These are phyloP conservation scores for Reticulitermes speratus DNA, from an alignment of 1,140 invertebrate genomes.

Conservation along the genomic window DNA sequence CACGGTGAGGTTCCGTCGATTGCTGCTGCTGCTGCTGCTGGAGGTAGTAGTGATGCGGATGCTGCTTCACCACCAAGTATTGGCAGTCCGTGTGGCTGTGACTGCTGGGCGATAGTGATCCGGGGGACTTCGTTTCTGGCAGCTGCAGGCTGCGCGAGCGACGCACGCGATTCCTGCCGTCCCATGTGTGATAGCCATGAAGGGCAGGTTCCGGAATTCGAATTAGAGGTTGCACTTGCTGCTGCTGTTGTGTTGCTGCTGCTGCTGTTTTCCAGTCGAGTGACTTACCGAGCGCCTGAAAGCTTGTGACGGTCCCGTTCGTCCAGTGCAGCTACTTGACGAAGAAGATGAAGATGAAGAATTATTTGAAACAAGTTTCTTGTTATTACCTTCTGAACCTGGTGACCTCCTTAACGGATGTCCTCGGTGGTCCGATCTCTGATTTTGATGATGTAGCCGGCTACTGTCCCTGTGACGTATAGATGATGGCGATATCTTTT, in stretches of 20 bases:
- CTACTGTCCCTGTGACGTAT: conserved; percentile 31
- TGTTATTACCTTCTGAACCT: conserved; percentile 47
- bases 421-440: conserved; percentile 34
- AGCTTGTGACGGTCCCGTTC: conserved; percentile 46
- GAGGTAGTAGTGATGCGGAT: conserved; percentile 17
- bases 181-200: conserved; percentile 32
- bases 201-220: neutral
- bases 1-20: conserved; percentile 39
- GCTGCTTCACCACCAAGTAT: conserved; percentile 26
- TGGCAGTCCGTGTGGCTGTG: conserved; percentile 26
- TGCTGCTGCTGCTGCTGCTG: neutral
- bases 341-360: conserved; percentile 47
- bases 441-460: conserved; percentile 36
- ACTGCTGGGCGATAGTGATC: conserved; percentile 35
- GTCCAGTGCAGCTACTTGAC: conserved; percentile 43
- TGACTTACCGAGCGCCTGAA: conserved; percentile 42
- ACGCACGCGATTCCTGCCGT: conserved; percentile 46
- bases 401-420: conserved; percentile 49
- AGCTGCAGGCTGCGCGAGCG: conserved; percentile 57
- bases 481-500: conserved; percentile 50
- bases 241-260: conserved; percentile 40
- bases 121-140: conserved; percentile 53
- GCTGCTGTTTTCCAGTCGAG: conserved; percentile 36
- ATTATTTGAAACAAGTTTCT: conserved; percentile 47
- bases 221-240: neutral